These are phyloP conservation scores for Rhabdornis inornatus DNA, from an alignment of 2,113 vertebrate genomes.

Conservation along the genomic window DNA sequence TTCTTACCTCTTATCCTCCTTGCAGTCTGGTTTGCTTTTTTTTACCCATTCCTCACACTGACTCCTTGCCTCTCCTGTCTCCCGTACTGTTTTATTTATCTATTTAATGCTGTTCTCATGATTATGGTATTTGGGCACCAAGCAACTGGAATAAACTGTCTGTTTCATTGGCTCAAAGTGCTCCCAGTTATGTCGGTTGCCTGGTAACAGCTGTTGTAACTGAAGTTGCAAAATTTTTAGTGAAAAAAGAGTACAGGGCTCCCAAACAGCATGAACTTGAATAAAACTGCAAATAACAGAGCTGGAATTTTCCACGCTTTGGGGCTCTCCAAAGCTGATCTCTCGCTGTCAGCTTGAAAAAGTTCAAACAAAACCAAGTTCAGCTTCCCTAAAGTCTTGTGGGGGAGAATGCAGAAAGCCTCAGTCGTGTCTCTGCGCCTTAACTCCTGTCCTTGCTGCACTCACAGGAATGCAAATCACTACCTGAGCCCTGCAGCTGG, in stretches of 20 bases:
- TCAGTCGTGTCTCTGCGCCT: background rate
- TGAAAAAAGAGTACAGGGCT: background rate
- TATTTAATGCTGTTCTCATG: conserved; percentile 9
- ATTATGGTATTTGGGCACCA: conserved; percentile 33
- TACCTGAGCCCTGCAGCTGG: background rate
- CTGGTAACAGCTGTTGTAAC: conserved; percentile 38
- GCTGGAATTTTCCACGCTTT: conserved; percentile 38
- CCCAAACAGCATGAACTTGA: background rate
- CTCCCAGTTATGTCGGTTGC: conserved; percentile 26
- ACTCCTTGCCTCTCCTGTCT: background rate
- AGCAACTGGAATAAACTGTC: conserved; percentile 19
- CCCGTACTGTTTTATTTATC: background rate
- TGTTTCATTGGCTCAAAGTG: background rate
- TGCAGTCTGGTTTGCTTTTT: background rate
- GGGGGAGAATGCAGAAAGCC: background rate
- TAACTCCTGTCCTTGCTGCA: background rate
- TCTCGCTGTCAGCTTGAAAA: background rate
- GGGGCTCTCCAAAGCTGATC: background rate
- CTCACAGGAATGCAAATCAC: background rate
- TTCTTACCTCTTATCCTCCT: background rate
- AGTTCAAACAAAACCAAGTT: background rate
- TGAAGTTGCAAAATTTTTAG: conserved; percentile 46
- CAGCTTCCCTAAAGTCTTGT: background rate
- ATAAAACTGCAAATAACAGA: background rate
- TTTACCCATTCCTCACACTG: background rate